Evolutionary conservation across 2,113 vertebrate species (phyloP).

Genomic region (Hypocryptadius cinnamomeus): DNA sequence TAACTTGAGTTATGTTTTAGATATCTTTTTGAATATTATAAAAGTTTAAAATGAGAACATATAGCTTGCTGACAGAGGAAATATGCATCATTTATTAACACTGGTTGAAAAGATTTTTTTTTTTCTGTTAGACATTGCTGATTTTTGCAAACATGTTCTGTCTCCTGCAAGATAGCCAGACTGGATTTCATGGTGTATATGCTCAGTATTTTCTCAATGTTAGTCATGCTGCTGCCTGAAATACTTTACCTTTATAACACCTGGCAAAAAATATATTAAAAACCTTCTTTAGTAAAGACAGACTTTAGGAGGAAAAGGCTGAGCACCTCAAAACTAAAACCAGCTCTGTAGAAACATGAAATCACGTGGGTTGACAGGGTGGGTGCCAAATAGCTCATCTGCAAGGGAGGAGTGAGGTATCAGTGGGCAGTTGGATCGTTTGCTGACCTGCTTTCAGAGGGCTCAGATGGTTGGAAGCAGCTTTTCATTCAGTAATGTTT

Average conservation of each 20-base stretch:
- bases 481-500: background rate
- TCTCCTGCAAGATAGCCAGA: background rate
- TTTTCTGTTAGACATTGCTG: background rate
- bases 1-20: background rate
- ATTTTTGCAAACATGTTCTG: background rate
- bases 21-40: background rate
- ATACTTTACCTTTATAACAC: background rate
- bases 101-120: background rate
- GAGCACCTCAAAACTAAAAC: background rate
- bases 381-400: background rate
- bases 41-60: background rate
- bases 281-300: background rate
- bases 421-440: background rate
- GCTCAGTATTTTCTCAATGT: background rate
- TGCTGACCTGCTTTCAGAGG: background rate
- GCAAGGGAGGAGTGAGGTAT: background rate
- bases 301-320: background rate
- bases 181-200: background rate
- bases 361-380: accelerated
- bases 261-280: background rate
- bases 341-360: background rate
- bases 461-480: background rate
- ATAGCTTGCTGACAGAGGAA: slow-evolving; percentile 9
- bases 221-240: background rate
- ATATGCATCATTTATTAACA: background rate